Evolutionary conservation across 2,797 vertebrate species (phyloP).

Genomic region (Chiloscyllium punctatum): DNA sequence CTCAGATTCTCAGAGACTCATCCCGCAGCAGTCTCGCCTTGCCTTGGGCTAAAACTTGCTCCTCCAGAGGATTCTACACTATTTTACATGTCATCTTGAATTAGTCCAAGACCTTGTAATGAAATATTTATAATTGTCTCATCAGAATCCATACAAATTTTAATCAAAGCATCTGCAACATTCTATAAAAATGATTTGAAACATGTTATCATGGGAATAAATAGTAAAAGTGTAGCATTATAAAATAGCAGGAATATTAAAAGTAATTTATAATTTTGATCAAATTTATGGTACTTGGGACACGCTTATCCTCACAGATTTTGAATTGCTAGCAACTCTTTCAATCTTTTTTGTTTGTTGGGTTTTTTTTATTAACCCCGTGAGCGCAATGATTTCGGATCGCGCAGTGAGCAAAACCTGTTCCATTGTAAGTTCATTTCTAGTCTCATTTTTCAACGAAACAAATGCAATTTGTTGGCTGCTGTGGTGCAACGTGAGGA

Average conservation of each 20-base stretch:
- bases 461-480: not conserved
- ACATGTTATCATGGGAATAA: not conserved
- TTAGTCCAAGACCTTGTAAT: slow-evolving; percentile 33
- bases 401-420: not conserved
- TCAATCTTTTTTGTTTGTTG: not conserved
- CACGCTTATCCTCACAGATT: not conserved
- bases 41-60: slow-evolving; percentile 6
- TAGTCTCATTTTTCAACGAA: not conserved
- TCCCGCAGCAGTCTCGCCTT: slow-evolving; percentile 9
- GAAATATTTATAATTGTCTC: slow-evolving; percentile 36
- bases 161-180: slow-evolving; percentile 14
- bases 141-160: slow-evolving; percentile 26
- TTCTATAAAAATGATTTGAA: slow-evolving; percentile 23
- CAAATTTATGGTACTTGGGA: slow-evolving; percentile 11
- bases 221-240: slow-evolving; percentile 14
- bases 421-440: not conserved
- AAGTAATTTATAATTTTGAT: slow-evolving; percentile 24
- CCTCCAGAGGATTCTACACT: slow-evolving; percentile 23
- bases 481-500: not conserved
- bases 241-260: slow-evolving; percentile 8
- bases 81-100: slow-evolving; percentile 31
- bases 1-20: slow-evolving; percentile 15
- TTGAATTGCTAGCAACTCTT: not conserved
- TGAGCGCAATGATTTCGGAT: not conserved
- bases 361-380: not conserved